Evolutionary conservation across 2,797 vertebrate species (phyloP), one percentile per base, ranked within the genome.

Genomic region (Sandelia bainsii): DNA sequence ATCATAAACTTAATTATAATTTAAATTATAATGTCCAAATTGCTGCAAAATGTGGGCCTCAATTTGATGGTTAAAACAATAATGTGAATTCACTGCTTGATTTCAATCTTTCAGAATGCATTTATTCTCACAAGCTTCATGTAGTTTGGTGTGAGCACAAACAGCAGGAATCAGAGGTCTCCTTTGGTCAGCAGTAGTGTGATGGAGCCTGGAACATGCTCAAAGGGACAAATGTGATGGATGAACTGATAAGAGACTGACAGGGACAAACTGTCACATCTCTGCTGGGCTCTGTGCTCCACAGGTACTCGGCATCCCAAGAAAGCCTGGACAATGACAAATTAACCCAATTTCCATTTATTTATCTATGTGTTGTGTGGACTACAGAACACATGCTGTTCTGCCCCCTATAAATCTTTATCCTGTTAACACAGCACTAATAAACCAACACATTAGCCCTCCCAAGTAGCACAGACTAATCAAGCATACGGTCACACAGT

Each of bases 321-420:
- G 62, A 57, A 61, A 79, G 70, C n/a, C 63, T 3, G 52, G 78
- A 81, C 89, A 85, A 74, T 91, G 92, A 93, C 83, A 89, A 93
- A 93, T 91, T 83, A 82, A 83, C 70, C 66, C 82, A 82, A 87
- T 93, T 90, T 93, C 83, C 91, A 91, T 90, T 88, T 91, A 91
- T 93, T 86, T 90, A 90, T 89, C 88, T 87, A 69, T 89, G 76
- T 85, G 90, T 85, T 68, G 78, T 81, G 73, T 71, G 82, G 72
- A 90, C 72, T 75, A 79, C 80, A 68, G 72, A 89, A 85, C 63
- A 89, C 89, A 89, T 72, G 87, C 85, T 72, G 59, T 23, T 34
- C 58, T 75, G 57, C 49, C 64, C 77, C 74, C 34, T 67, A 92
- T 93, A 92, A 92, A 93, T 93, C 93, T 91, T 89, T 87, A 93